phyloP scores from a whole-genome alignment of 2,888 invertebrate genomes.

The Drosophila macrospina region DNA sequence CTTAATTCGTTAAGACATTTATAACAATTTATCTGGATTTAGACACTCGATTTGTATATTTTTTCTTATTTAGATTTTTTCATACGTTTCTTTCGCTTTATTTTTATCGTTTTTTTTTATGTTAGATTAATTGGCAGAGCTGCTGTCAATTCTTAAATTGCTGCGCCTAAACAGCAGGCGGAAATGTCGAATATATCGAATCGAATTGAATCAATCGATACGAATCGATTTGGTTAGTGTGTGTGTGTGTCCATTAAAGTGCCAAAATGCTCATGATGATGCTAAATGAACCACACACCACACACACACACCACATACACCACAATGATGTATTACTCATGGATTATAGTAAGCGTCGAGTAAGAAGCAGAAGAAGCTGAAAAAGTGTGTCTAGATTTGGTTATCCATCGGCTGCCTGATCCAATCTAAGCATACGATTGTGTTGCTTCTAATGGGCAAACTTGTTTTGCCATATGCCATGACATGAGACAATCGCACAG shows the following conservation, averaged over 20 bases:
- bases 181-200: conserved; percentile 52
- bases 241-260: conserved; percentile 40
- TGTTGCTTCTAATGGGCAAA: conserved; percentile 61
- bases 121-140: conserved; percentile 69
- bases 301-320: not conserved
- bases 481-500: conserved; percentile 44
- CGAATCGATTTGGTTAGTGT: conserved; percentile 24
- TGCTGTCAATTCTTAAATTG: conserved; percentile 70
- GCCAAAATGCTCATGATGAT: conserved; percentile 15
- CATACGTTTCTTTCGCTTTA: conserved; percentile 19
- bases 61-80: conserved; percentile 12
- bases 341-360: conserved; percentile 2
- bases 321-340: conserved; percentile 51
- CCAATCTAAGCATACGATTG: conserved; percentile 3
- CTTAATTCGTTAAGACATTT: conserved; percentile 73
- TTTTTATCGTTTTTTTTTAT: conserved; percentile 27
- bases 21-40: conserved; percentile 77
- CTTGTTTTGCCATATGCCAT: conserved; percentile 55
- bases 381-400: conserved; percentile 27
- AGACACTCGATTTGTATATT: conserved; percentile 29
- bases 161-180: conserved; percentile 73
- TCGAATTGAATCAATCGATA: conserved; percentile 11
- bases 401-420: conserved; percentile 8
- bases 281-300: conserved; percentile 8
- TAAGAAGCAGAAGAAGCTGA: not conserved